Base-by-base conservation (phyloP, 1,140 invertebrate species). In the Monomorium pharaonis region DNA sequence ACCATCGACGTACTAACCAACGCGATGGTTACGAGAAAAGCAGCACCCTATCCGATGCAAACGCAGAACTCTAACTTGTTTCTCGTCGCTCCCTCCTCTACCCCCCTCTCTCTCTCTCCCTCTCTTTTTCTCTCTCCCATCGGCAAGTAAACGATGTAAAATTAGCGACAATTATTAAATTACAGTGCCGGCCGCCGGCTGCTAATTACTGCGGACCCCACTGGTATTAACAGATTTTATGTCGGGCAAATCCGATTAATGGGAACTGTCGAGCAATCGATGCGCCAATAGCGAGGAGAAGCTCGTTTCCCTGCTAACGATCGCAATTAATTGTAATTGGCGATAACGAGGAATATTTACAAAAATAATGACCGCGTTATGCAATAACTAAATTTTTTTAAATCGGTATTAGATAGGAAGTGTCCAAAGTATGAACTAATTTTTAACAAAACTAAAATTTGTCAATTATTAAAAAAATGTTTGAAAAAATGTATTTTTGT, bases 161-260 rank as follows among this genome's bases (percentile, higher is more conserved):
- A 88, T 89, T 86, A 89, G 76, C 63, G 47, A 58, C 84, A 86
- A 89, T 89, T 83, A 89, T 89, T 89, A 86, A 89, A 89, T 89
- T 89, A 89, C 84, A 65, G 70, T 77, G 47, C 74, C 70, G 84
- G 80, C 87, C 78, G 70, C 84, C 62, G 24, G 56, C 42, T 78
- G 78, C 80, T 88, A 88, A 89, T 89, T 89, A 89, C 84, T 58
- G 67, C 42, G 72, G 78, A 24, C 47, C 47, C 44, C 62, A 60
- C 44, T 47, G 37, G 86, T 60, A 85, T 88, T 85, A 88, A 70
- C 77, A 89, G 87, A 89, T 89, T 88, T 88, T 85, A 89, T 84
- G 74, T 76, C 56, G 63, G 33, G n/a, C 49, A 88, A 88, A 89
- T 88, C 56, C 86, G 81, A 88, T 89, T 89, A 89, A 85, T 54